These are phyloP conservation scores for Chloroclysta siterata DNA, from an alignment of 2,888 invertebrate species.

Conservation along the genomic window DNA sequence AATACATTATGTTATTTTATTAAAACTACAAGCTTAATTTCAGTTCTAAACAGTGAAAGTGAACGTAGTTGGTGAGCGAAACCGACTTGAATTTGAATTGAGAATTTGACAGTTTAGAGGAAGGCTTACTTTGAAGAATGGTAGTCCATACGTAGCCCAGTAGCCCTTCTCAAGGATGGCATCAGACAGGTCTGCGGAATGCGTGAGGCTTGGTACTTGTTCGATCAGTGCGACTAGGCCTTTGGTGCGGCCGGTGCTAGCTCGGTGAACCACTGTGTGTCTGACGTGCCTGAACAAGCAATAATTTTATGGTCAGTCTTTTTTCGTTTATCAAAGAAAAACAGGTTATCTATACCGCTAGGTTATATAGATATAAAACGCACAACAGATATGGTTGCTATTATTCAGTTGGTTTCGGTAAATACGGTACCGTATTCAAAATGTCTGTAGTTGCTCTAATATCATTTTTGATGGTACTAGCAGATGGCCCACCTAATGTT, in stretches of 20 bases:
- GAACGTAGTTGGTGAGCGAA: background rate
- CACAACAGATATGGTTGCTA: too few species aligned
- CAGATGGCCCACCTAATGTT: too few species aligned
- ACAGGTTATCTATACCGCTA: too few species aligned
- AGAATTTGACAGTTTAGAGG: background rate
- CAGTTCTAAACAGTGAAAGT: too few species aligned
- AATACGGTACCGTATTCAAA: too few species aligned
- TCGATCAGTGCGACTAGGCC: slow-evolving; percentile 89
- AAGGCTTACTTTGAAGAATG: slow-evolving; percentile 76
- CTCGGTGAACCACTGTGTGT: slow-evolving; percentile 71
- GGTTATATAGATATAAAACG: too few species aligned
- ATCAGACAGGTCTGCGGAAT: slow-evolving; percentile 88
- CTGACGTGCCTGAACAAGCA: slow-evolving; percentile 59
- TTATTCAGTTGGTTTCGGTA: too few species aligned
- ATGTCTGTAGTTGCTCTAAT: too few species aligned
- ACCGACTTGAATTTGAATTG: background rate
- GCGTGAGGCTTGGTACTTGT: slow-evolving; percentile 89
- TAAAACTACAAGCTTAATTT: too few species aligned
- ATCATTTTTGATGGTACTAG: too few species aligned
- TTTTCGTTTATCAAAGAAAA: too few species aligned
- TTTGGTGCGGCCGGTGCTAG: slow-evolving; percentile 62
- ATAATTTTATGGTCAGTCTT: background rate
- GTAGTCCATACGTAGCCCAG: slow-evolving; percentile 89
- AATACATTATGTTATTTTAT: too few species aligned
- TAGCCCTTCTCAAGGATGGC: slow-evolving; percentile 86